phyloP scores from a whole-genome alignment of 2,797 vertebrate species.

The Champsocephalus gunnari region DNA sequence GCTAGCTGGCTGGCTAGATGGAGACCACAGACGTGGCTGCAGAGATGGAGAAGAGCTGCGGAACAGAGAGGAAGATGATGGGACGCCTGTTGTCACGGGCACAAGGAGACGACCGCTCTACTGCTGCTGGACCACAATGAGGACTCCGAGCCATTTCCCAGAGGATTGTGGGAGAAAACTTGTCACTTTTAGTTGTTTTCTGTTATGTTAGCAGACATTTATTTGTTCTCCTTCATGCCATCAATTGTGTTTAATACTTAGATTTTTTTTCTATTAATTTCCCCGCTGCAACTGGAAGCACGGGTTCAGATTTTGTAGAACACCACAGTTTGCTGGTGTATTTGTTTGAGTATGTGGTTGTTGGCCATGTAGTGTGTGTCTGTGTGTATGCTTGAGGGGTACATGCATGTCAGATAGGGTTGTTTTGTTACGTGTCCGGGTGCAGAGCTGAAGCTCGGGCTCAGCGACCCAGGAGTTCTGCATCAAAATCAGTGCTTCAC shows the following conservation, averaged over 20 bases:
- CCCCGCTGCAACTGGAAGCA: constrained; percentile 70
- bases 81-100: constrained; percentile 36
- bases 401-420: constrained; percentile 70
- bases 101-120: constrained; percentile 50
- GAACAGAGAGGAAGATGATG: constrained; percentile 24
- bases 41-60: constrained; percentile 44
- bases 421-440: constrained; percentile 59
- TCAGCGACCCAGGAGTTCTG: constrained; percentile 65
- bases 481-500: constrained; percentile 86
- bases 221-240: constrained; percentile 52
- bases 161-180: constrained; percentile 71
- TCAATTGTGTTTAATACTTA: constrained; percentile 51
- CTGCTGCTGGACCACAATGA: constrained; percentile 73
- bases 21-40: constrained; percentile 50
- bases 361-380: constrained; percentile 44
- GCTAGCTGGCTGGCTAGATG: constrained; percentile 53
- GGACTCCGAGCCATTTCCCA: constrained; percentile 76
- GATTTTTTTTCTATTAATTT: constrained; percentile 29
- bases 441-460: constrained; percentile 69
- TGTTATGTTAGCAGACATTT: constrained; percentile 57
- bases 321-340: constrained; percentile 64
- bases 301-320: constrained; percentile 63
- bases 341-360: constrained; percentile 63
- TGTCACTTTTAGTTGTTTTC: constrained; percentile 57
- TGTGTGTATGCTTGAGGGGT: constrained; percentile 50